Base-by-base conservation (phyloP, 2,888 invertebrate species). In the Troides oblongomaculatus region DNA sequence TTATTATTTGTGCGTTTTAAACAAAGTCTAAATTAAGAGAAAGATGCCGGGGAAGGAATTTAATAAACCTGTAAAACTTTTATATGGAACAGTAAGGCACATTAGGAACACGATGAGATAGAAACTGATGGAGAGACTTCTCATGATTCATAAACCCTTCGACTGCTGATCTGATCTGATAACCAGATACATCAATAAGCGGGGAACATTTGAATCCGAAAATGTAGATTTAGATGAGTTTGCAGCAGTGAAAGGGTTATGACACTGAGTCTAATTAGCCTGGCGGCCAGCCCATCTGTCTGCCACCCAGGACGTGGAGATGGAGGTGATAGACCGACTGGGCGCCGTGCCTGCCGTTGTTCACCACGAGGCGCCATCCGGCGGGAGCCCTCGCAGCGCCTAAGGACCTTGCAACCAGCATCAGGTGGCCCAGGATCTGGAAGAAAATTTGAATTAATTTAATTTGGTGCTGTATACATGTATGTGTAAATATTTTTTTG, bases 291-390 rank as follows among this genome's bases (percentile, higher is more conserved):
- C 86, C 88, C 93, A 97, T 92, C 87, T 97, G 97, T 62, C 97
- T 84, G 0, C 97, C 97, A 0, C 97, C 97, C 57, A 97, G 81
- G 58, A 97, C 95, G 83, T 97, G 97, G 43, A 97, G 80, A 80
- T 97, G 97, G 4, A 97, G 88, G 81, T 97, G 97, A 86, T 95
- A 96, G 3, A 97, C 97, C 8, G 95, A 95, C 84, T 97, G 97
- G n/a, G 95, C 95, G 0, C 97, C 97, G 74, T 97, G 93, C 0
- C 91, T 84, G 0, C 97, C 97, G 84, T 97, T 96, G 90, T 97
- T 97, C 64, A 97, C 94, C 4, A 97, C 95, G 12, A 97, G 81
- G 10, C 97, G 89, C 89, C 95, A 97, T 43, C 97, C 97, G 10
- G 94, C 93, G 0, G 94, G 94, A 0, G 95, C 90, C 8, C 93